Evolutionary conservation across 2,888 invertebrate species (phyloP), one percentile per base, ranked within the genome.

Genomic region (Morinoia aosen): DNA sequence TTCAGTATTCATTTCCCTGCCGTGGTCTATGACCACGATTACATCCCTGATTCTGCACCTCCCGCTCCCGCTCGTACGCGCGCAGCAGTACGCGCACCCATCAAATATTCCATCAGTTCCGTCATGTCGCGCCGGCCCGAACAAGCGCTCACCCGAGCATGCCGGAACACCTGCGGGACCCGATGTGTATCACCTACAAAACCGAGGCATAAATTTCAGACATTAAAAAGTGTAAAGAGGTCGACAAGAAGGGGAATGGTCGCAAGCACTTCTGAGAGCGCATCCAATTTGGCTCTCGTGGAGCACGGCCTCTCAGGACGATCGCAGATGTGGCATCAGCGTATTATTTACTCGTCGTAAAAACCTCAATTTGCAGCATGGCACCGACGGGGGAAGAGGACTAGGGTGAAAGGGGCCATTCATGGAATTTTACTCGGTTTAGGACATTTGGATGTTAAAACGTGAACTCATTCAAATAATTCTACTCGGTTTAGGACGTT

Each of bases 331-430:
- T 48, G 40, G 39, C 90, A 40, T 90, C 48, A 39, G 0, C 40
- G 48, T 25, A 90, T 90, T 90, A 90, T 90, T 90, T 90, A 90
- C 90, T 90, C 39, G 90, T 25, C 39, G 90, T 90, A 90, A 90
- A 90, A 90, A 90, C 48, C 39, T 90, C 90, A 90, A 90, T 90
- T 90, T 39, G 90, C 90, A 90, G 90, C 90, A 25, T 25, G 48
- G 90, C 40, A 40, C 48, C 40, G 90, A 90, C 90, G 40, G 90
- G 12, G 90, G 90, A 19, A 14, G 16, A 76, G 25, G 25, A 16
- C 19, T 16, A 76, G 25, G 76, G 76, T 10, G 33, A 33, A 33
- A 16, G 25, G 76, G 10, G 25, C 33, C 76, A 76, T 76, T 76
- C 33, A 33, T 16, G 25, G 76, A 76, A 61, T 61, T 33, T 33